Conservation (phyloP, 1,140 invertebrate genomes). For the Macrocentrus cingulum region DNA sequence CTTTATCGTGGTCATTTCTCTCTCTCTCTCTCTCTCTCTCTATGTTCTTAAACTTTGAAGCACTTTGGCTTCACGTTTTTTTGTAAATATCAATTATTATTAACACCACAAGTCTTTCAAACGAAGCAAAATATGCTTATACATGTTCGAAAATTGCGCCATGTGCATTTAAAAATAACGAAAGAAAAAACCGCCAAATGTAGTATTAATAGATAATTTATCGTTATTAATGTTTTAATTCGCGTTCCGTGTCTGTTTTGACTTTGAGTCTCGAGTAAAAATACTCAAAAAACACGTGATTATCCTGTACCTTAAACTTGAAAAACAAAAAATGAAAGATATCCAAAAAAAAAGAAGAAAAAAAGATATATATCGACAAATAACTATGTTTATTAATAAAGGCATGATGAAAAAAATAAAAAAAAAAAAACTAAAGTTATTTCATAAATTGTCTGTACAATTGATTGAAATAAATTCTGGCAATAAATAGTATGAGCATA, state of each 20-base stretch:
- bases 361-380: constrained; percentile 4
- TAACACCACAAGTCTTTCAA: constrained; percentile 46
- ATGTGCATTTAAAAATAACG: not conserved
- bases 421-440: not conserved
- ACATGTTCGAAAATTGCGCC: constrained; percentile 1
- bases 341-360: not conserved
- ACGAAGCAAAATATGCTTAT: constrained; percentile 22
- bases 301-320: constrained; percentile 45
- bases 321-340: constrained; percentile 12
- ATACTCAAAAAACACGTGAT: constrained; percentile 36
- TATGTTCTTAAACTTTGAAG: no score
- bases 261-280: not conserved
- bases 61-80: constrained; percentile 9
- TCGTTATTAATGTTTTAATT: no score
- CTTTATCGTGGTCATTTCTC: no score
- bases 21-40: no score
- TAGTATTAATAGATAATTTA: no score
- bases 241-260: not conserved
- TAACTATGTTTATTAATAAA: no score
- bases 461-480: no score
- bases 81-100: constrained; percentile 48
- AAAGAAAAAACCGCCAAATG: no score
- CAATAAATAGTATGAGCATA: no score
- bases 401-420: no score
- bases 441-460: not conserved